Evolutionary conservation across 2,888 invertebrate species (phyloP), one percentile per base, ranked within the genome.

Genomic region (Cylindroiulus punctatus): DNA sequence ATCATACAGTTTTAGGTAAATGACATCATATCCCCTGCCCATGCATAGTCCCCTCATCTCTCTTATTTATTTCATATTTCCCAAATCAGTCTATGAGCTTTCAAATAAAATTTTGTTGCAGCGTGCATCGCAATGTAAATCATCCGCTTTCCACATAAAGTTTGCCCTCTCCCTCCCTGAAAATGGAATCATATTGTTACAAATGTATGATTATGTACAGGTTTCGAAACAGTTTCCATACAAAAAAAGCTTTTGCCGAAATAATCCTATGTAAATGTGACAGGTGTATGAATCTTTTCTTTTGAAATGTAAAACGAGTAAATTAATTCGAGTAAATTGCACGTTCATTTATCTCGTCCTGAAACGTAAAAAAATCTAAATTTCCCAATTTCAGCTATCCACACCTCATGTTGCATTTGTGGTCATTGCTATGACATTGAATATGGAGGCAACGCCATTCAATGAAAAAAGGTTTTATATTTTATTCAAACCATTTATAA

Each of bases 401-500:
- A 12, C 76, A 76, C 30, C 76, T 76, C 76, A 76, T 76, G 76
- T 76, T 76, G 76, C 76, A 76, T 76, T 76, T 76, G 76, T 76
- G 76, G 76, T 76, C 76, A 76, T 76, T 76, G 76, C 65, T 65
- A 26, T 65, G 22, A 26, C 76, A 76, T 76, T 30, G 76, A 76
- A 76, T 76, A 76, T 26, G 76, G 76, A 30, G 76, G 76, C 76
- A 76, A 76, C 30, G 30, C 76, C 26, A 30, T 76, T 76, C 26
- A 76, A 22, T 76, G 30, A 76, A 76, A 76, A 76, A 76, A 76
- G 76, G 76, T 76, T 76, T 76, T 76, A 76, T 76, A 76, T 76
- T 76, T 76, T 76, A 76, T 76, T 26, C 76, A 76, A 76, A 76
- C 76, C 76, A 76, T 76, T 76, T 76, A 76, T 76, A 76, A 76